Evolutionary conservation across 2,888 invertebrate species (phyloP).

Genomic region (Thyatira batis): DNA sequence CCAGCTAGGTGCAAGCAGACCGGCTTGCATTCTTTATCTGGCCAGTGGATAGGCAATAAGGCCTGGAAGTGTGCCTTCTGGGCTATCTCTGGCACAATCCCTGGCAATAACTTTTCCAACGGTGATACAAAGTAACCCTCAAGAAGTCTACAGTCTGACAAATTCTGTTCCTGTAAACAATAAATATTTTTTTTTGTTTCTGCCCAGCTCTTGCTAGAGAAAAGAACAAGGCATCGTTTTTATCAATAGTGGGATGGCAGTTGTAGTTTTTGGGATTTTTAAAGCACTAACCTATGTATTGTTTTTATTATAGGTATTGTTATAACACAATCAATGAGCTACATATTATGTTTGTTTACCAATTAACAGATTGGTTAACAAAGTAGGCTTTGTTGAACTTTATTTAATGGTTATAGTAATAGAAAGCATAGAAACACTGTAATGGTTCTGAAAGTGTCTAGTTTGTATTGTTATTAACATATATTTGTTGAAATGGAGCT

Average conservation of each 20-base stretch:
- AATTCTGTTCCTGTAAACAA: constrained; percentile 85
- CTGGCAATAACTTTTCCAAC: constrained; percentile 90
- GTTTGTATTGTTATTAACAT: too few relatives aligned
- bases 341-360: background rate
- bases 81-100: constrained; percentile 92
- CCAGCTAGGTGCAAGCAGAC: constrained; percentile 97
- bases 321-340: background rate
- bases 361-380: background rate
- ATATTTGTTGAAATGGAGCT: too few relatives aligned
- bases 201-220: too few relatives aligned
- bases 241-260: too few relatives aligned
- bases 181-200: constrained; percentile 7
- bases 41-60: constrained; percentile 92
- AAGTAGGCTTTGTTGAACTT: too few relatives aligned
- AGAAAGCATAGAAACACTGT: too few relatives aligned
- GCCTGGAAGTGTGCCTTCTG: constrained; percentile 91
- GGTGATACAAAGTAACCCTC: constrained; percentile 96
- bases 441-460: too few relatives aligned
- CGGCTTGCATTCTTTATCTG: constrained; percentile 85
- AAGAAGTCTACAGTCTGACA: constrained; percentile 87
- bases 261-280: too few relatives aligned
- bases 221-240: too few relatives aligned
- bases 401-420: too few relatives aligned
- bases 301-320: background rate
- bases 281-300: background rate